Percentiles rank a stretch among this genome's conserved stretches.
Conservation (phyloP, 2,797 vertebrate genomes). For the Champsocephalus esox region DNA sequence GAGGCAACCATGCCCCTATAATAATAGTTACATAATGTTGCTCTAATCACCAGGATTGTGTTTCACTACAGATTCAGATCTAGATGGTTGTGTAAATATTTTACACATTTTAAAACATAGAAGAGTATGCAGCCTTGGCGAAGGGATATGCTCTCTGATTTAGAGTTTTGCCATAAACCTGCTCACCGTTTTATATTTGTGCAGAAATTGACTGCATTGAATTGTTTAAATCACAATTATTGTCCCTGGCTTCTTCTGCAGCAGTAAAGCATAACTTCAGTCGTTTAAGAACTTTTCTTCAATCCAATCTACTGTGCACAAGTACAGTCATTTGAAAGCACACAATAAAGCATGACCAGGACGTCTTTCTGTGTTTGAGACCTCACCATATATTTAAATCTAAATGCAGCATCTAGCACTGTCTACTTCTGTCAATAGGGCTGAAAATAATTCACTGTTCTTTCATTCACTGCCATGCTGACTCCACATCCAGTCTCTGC, state of each 20-base stretch:
- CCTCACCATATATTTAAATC: conserved; percentile 79
- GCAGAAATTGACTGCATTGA: conserved; percentile 16
- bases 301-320: conserved; percentile 47
- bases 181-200: background rate
- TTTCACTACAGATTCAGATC: background rate
- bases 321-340: conserved; percentile 70
- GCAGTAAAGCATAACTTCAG: conserved; percentile 20
- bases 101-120: background rate
- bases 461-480: conserved; percentile 77
- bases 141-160: background rate
- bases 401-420: conserved; percentile 72
- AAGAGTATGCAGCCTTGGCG: background rate
- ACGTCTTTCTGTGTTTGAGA: conserved; percentile 54
- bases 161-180: background rate
- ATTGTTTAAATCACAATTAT: conserved; percentile 27
- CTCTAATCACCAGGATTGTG: background rate
- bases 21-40: no score
- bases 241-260: conserved; percentile 21
- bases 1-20: no score
- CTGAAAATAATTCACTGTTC: conserved; percentile 76
- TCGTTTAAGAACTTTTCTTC: conserved; percentile 37
- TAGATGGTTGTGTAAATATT: background rate
- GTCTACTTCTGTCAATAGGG: conserved; percentile 70
- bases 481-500: conserved; percentile 78
- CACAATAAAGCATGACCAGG: conserved; percentile 50